Base-by-base conservation (phyloP, 2,797 vertebrate genomes). In the Pelobates cultripes region DNA sequence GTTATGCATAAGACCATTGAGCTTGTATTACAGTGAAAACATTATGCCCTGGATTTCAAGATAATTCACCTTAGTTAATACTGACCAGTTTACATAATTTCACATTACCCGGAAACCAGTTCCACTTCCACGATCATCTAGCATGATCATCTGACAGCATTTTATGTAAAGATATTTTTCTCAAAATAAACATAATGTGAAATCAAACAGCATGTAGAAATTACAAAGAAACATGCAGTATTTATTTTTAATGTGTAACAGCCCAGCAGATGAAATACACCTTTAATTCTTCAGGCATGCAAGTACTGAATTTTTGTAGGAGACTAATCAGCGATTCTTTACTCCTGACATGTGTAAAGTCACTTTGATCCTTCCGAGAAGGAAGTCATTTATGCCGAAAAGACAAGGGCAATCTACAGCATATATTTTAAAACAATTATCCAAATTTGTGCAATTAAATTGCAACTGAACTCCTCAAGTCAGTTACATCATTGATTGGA, bases 401-500 rank as follows among this genome's bases (percentile, higher is more conserved):
- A 61, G 66, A 42, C 64, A 28, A 51, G 43, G 60, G 43, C 79
- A 40, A 69, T 80, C 47, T 74, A 40, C n/a, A 60, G 43, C 72
- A 70, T 61, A 47, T 70, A 80, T 80, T 80, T 75, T 70, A 70
- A 13, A 80, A 68, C 79, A 75, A 80, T 80, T 80, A 80, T 75
- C 72, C 72, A 80, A 80, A 80, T 80, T 73, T 80, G 64, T 75
- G 64, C 79, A 75, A 75, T 80, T 80, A 75, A 77, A 75, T 51
- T 61, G 41, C 66, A 75, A 80, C 72, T 75, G 79, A 80, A 75
- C 79, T 75, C 13, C 72, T 75, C 7, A 69, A 75, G 79, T 80
- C 79, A 75, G 9, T 70, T 61, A 69, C 47, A 41, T 17, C 79
- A 80, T 75, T 80, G 64, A 75, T 80, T 47, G 79, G 10, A 66